Conservation (phyloP, 2,113 vertebrate genomes). For the Channa maculata region DNA sequence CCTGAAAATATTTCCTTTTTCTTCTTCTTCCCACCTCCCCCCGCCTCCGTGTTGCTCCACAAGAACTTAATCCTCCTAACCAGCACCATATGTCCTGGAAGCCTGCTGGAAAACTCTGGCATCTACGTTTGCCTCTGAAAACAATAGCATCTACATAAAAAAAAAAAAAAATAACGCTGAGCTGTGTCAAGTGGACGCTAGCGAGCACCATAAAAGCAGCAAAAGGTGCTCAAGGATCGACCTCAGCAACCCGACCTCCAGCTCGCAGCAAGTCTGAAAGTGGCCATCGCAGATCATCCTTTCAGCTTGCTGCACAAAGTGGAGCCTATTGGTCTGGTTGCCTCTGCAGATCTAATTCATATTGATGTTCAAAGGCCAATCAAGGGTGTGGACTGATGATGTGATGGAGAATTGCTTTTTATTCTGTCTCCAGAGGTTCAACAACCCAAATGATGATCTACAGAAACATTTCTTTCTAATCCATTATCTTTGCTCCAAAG, state of each 20-base stretch:
- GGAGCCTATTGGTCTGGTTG: conserved; percentile 31
- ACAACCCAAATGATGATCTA: conserved; percentile 30
- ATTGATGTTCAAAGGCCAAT: conserved; percentile 48
- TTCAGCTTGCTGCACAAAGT: conserved; percentile 28
- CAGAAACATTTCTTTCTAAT: conserved; percentile 21
- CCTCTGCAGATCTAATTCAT: conserved; percentile 37
- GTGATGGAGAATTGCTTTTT: conserved; percentile 20
- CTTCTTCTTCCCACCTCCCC: conserved; percentile 40
- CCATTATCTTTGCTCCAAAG: neutral
- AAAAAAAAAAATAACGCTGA: conserved; percentile 45
- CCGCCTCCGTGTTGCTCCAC: conserved; percentile 59
- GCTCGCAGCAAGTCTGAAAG: conserved; percentile 31
- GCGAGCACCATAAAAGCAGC: conserved; percentile 23
- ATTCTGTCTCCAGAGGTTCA: conserved; percentile 33
- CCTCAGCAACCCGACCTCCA: conserved; percentile 21
- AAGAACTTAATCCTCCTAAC: conserved; percentile 78
- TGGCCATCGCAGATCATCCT: conserved; percentile 13
- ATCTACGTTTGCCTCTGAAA: conserved; percentile 72
- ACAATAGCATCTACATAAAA: conserved; percentile 77
- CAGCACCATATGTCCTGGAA: conserved; percentile 81
- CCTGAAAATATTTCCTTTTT: conserved; percentile 71
- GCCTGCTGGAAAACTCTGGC: conserved; percentile 77
- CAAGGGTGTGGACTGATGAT: conserved; percentile 20
- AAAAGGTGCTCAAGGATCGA: conserved; percentile 22
- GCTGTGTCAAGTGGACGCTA: conserved; percentile 67